These are phyloP conservation scores for Thalassoma bifasciatum DNA, from an alignment of 2,113 vertebrate species.

Conservation along the genomic window DNA sequence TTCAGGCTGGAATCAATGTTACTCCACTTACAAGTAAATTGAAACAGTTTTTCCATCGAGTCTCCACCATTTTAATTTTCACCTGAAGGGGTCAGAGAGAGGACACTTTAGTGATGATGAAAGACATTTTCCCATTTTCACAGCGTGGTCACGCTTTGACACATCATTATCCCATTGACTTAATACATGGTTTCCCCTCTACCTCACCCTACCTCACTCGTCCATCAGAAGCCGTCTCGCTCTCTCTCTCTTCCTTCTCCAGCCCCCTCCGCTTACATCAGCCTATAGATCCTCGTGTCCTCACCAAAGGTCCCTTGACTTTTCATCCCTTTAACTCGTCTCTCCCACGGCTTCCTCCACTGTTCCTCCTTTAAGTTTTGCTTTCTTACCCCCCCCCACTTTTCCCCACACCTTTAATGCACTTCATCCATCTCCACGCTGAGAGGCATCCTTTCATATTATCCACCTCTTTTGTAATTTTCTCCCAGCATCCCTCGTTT, in stretches of 20 bases:
- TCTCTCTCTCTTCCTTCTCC: slow-evolving; percentile 14
- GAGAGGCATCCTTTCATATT: slow-evolving; percentile 50
- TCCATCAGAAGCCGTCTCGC: slow-evolving; percentile 38
- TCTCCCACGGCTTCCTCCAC: slow-evolving; percentile 41
- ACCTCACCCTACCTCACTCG: slow-evolving; percentile 44
- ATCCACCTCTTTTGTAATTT: slow-evolving; percentile 41
- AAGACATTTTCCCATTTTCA: slow-evolving; percentile 81
- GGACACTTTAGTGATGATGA: slow-evolving; percentile 82
- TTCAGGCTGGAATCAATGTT: slow-evolving; percentile 79
- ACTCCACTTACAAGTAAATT: slow-evolving; percentile 79
- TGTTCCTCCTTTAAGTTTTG: slow-evolving; percentile 35
- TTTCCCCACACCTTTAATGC: slow-evolving; percentile 57
- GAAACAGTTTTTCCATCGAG: slow-evolving; percentile 78
- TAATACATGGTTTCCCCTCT: slow-evolving; percentile 73
- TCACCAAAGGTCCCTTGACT: slow-evolving; percentile 11
- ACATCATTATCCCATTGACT: slow-evolving; percentile 80
- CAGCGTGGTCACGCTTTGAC: slow-evolving; percentile 79
- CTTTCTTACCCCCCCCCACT: slow-evolving; percentile 10
- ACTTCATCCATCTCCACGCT: slow-evolving; percentile 46
- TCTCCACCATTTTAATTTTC: slow-evolving; percentile 76
- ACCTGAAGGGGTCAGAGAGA: slow-evolving; percentile 78
- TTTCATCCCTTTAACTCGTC: slow-evolving; percentile 46
- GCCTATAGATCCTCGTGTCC: slow-evolving; percentile 24
- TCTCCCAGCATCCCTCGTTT: slow-evolving; percentile 22
- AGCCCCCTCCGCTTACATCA: slow-evolving; percentile 19